Evolutionary conservation across 2,888 invertebrate genomes (phyloP), one percentile per base, ranked within the genome.

Genomic region (Pyrocoelia pectoralis): DNA sequence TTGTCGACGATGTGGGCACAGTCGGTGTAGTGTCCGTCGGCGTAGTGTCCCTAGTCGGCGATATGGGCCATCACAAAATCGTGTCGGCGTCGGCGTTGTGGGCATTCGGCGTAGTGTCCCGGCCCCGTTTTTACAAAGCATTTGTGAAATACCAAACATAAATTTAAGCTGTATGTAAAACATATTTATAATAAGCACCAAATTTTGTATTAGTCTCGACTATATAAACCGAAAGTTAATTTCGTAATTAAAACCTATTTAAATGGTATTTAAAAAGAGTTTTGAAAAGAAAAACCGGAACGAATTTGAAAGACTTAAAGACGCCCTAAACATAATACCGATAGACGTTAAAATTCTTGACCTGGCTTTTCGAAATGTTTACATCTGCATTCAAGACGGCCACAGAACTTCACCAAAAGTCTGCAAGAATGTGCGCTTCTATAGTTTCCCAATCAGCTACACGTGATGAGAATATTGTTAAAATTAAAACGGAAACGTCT

Each of bases 361-460:
- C 67, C 66, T 65, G 66, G 62, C 64, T 51, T 50, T 58, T 52
- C 38, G 50, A 57, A 67, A 64, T 68, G 68, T 72, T 73, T 73
- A 68, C 72, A 71, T 74, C 73, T 70, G 71, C 69, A 73, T 73
- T 73, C 73, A 72, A 67, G 70, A 68, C 70, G 65, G 68, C 64
- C 68, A 61, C 67, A 61, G 65, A 67, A 69, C 65, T 69, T 72
- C 65, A 58, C 57, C 61, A 68, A 71, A 74, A 73, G 72, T 73
- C 71, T 64, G 70, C 71, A 73, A 71, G 71, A 71, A 68, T 68
- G 71, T 66, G 66, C 62, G 68, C 67, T 65, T 62, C 68, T 72
- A 70, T 72, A 73, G 72, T 74, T 73, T 71, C 70, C 70, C 72
- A 72, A 69, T 73, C 70, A 72, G 66, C 61, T 28, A 59, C 50